These are phyloP conservation scores for Nephrotoma appendiculata DNA, from an alignment of 2,888 invertebrate species.

Conservation along the genomic window DNA sequence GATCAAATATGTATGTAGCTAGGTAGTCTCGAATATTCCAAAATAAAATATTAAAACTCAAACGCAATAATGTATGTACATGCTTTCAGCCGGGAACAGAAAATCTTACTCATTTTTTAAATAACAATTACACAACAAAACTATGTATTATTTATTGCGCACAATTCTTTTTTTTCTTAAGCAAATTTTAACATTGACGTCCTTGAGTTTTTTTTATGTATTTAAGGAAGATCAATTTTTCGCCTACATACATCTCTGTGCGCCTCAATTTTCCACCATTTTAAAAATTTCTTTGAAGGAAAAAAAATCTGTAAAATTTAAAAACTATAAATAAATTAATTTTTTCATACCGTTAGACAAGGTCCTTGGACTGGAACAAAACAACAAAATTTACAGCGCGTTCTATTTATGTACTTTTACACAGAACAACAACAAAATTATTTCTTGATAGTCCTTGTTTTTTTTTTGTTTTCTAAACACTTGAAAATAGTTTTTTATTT, in stretches of 20 bases:
- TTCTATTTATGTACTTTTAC: not conserved
- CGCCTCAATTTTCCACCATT: not conserved
- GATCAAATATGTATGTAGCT: not conserved
- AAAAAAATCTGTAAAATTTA: not conserved
- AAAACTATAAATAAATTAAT: not conserved
- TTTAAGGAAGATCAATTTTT: not conserved
- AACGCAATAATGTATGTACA: not conserved
- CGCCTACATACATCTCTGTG: not conserved
- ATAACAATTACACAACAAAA: not conserved
- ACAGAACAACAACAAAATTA: not conserved
- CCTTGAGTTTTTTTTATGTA: not conserved
- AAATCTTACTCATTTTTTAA: not conserved
- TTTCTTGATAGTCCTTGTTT: not conserved
- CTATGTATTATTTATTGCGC: not conserved
- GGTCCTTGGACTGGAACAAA: not conserved
- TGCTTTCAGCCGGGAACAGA: not conserved
- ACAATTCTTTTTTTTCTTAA: not conserved
- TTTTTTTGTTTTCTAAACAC: not conserved
- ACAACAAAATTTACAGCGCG: not conserved
- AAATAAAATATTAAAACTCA: not conserved
- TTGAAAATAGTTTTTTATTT: not conserved
- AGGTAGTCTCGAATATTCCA: not conserved
- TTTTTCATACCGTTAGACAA: not conserved
- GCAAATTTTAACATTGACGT: not conserved
- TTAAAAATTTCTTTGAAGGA: not conserved